Percentiles rank a stretch among this genome's conserved stretches.
Evolutionary conservation across 2,888 invertebrate genomes (phyloP).

Genomic region (Cheiracanthium punctorium): DNA sequence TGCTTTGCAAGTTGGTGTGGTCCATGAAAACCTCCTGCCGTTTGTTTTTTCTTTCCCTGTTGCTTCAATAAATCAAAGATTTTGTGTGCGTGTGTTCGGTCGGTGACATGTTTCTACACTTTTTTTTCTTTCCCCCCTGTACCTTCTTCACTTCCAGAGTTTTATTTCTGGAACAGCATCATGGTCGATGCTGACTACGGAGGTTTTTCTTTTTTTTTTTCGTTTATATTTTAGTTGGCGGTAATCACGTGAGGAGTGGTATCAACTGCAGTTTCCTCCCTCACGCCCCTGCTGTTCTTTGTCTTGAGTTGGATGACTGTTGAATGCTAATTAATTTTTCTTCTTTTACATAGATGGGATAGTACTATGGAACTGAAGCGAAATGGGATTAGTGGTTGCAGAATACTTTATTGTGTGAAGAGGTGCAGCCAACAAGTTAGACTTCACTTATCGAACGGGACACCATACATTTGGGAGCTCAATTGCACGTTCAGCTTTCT

Average conservation of each 20-base stretch:
- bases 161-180: constrained; percentile 8
- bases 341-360: too few species aligned
- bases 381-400: too few species aligned
- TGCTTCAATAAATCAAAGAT: background rate
- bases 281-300: background rate
- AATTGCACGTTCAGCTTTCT: too few species aligned
- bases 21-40: background rate
- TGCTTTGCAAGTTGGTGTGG: too few species aligned
- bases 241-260: constrained; percentile 2
- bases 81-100: background rate
- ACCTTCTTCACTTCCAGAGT: background rate
- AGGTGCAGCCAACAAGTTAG: too few species aligned
- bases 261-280: background rate
- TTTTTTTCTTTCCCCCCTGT: background rate
- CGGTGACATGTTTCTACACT: background rate
- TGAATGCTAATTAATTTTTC: too few species aligned
- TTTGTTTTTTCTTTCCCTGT: background rate
- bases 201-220: background rate
- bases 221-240: background rate
- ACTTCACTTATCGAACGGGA: too few species aligned
- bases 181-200: background rate
- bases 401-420: too few species aligned
- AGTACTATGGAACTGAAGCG: too few species aligned
- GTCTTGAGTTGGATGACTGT: background rate
- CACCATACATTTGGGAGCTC: too few species aligned